phyloP scores from a whole-genome alignment of 2,797 vertebrate species.

The Hippopotamyrus pictus region DNA sequence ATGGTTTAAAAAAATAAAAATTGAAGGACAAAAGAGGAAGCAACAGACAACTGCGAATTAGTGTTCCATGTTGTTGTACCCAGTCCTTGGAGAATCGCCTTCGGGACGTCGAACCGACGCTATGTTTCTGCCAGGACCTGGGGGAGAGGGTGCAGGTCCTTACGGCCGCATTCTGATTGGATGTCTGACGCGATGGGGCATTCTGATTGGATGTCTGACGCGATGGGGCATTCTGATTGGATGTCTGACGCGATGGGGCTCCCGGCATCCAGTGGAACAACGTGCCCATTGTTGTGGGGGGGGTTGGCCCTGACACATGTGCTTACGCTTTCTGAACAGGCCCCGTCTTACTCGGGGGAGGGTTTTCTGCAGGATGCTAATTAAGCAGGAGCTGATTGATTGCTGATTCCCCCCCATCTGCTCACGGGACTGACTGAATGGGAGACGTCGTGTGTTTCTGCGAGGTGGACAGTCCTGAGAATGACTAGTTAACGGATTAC shows the following conservation, averaged over 20 bases:
- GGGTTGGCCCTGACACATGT: constrained; percentile 15
- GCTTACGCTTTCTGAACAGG: constrained; percentile 55
- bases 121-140: neutral
- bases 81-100: neutral
- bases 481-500: neutral
- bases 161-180: neutral
- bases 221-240: neutral
- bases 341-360: constrained; percentile 28
- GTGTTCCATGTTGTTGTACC: neutral
- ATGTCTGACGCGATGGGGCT: neutral
- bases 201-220: too few relatives aligned
- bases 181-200: too few relatives aligned
- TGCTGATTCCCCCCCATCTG: constrained; percentile 9
- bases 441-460: constrained; percentile 33
- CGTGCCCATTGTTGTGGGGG: constrained; percentile 38
- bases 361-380: constrained; percentile 11
- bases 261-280: constrained; percentile 34
- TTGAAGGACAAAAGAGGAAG: neutral
- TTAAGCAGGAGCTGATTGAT: constrained; percentile 44
- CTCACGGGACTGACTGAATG: neutral
- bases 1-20: neutral
- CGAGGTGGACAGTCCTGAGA: neutral
- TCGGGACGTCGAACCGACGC: too few relatives aligned
- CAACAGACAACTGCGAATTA: neutral
- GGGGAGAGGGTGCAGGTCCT: neutral